Evolutionary conservation across 2,797 vertebrate genomes (phyloP).

Genomic region (Gobio occitaniae): DNA sequence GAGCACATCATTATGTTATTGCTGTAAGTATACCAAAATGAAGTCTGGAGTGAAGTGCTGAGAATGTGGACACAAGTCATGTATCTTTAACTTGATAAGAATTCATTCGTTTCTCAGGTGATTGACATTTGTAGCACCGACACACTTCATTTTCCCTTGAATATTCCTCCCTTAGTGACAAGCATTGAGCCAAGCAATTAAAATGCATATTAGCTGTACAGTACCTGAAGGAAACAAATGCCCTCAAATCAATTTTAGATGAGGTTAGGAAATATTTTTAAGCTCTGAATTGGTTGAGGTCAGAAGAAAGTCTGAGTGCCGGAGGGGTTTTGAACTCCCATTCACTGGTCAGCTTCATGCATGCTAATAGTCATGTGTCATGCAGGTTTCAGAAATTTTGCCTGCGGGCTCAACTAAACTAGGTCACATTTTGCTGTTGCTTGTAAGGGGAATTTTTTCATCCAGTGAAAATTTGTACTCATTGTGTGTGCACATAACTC

Average conservation of each 20-base stretch:
- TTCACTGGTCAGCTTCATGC: conserved; percentile 27
- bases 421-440: conserved; percentile 39
- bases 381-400: conserved; percentile 37
- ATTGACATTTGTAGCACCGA: conserved; percentile 28
- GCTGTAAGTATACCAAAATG: background rate
- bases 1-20: conserved; percentile 5
- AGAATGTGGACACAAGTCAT: background rate
- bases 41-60: background rate
- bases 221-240: conserved; percentile 42
- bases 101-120: conserved; percentile 5
- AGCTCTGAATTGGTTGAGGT: conserved; percentile 33
- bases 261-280: conserved; percentile 20
- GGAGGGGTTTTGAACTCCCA: conserved; percentile 19
- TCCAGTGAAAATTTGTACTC: background rate
- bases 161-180: conserved; percentile 35
- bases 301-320: conserved; percentile 20
- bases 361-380: conserved; percentile 46
- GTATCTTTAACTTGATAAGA: conserved; percentile 6
- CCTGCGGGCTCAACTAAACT: conserved; percentile 23
- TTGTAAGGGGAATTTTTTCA: conserved; percentile 37
- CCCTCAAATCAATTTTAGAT: conserved; percentile 33
- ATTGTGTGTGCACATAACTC: conserved; percentile 6
- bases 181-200: conserved; percentile 47
- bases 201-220: conserved; percentile 43
- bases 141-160: conserved; percentile 21